Conservation (phyloP, 2,113 vertebrate genomes). For the Semicossyphus pulcher region DNA sequence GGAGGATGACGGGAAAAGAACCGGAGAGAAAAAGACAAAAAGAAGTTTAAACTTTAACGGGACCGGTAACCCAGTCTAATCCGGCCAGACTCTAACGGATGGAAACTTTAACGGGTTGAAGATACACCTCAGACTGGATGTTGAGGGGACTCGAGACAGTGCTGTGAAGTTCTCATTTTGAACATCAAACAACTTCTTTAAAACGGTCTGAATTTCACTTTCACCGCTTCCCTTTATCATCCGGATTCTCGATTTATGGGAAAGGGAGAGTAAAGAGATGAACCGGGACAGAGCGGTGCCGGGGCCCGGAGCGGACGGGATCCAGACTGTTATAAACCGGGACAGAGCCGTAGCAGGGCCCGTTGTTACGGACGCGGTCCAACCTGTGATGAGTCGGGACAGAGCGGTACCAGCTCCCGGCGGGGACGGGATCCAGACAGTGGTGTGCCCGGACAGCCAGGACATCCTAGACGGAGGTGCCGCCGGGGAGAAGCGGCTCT, state of each 20-base stretch:
- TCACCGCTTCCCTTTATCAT: neutral
- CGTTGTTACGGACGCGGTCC: slow-evolving; percentile 54
- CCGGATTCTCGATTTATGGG: slow-evolving; percentile 61
- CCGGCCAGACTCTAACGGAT: neutral
- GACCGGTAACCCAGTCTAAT: neutral
- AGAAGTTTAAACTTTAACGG: slow-evolving; percentile 40
- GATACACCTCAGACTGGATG: slow-evolving; percentile 20
- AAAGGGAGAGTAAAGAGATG: slow-evolving; percentile 80
- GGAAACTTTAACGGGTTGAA: slow-evolving; percentile 38
- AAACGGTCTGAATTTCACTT: slow-evolving; percentile 13
- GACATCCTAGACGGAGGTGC: slow-evolving; percentile 76
- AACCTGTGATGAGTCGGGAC: slow-evolving; percentile 86
- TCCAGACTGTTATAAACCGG: slow-evolving; percentile 83
- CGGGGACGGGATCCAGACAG: slow-evolving; percentile 74
- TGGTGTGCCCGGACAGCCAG: slow-evolving; percentile 80
- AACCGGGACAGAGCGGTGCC: slow-evolving; percentile 86
- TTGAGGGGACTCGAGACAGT: slow-evolving; percentile 24
- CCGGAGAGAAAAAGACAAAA: neutral
- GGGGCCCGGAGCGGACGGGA: slow-evolving; percentile 67
- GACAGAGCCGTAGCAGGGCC: slow-evolving; percentile 79
- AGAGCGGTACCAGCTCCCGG: slow-evolving; percentile 70
- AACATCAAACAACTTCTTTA: slow-evolving; percentile 6
- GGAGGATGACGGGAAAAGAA: slow-evolving; percentile 33
- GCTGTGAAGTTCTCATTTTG: slow-evolving; percentile 1
- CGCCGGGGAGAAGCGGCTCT: slow-evolving; percentile 83